phyloP scores from a whole-genome alignment of 2,113 vertebrate species.

The Desmodus rotundus region DNA sequence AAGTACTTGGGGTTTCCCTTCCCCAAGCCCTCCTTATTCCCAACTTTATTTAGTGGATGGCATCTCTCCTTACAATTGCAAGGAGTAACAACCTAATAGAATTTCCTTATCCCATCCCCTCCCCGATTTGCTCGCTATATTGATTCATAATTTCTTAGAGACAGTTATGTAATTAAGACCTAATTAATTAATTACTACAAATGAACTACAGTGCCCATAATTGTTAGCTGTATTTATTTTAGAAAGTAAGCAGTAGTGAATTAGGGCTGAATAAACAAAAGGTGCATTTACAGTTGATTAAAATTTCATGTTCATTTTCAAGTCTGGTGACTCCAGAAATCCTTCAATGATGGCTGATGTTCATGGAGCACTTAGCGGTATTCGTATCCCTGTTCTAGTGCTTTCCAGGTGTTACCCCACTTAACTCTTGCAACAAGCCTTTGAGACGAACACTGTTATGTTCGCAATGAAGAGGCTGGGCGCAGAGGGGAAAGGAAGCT shows the following conservation, averaged over 20 bases:
- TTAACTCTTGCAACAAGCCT: neutral
- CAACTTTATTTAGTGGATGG: neutral
- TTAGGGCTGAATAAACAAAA: neutral
- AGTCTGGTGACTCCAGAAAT: neutral
- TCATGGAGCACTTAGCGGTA: neutral
- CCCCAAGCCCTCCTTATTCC: neutral
- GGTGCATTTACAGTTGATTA: neutral
- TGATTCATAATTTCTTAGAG: neutral
- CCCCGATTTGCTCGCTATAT: neutral
- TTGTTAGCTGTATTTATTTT: neutral
- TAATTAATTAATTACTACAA: slow-evolving; percentile 1
- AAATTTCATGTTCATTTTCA: neutral
- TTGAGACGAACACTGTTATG: neutral
- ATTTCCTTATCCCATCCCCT: neutral
- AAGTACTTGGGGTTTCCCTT: neutral
- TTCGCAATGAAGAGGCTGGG: neutral
- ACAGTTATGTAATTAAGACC: neutral
- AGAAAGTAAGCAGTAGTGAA: neutral
- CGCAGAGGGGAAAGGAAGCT: neutral
- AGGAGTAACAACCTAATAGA: neutral
- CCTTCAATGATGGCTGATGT: neutral
- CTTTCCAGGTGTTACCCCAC: neutral
- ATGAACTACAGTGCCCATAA: neutral
- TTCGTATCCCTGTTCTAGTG: neutral
- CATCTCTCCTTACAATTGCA: neutral